Percentiles rank a stretch among this genome's conserved stretches.
Evolutionary conservation across 2,113 vertebrate species (phyloP).

Genomic region (Otis tarda): DNA sequence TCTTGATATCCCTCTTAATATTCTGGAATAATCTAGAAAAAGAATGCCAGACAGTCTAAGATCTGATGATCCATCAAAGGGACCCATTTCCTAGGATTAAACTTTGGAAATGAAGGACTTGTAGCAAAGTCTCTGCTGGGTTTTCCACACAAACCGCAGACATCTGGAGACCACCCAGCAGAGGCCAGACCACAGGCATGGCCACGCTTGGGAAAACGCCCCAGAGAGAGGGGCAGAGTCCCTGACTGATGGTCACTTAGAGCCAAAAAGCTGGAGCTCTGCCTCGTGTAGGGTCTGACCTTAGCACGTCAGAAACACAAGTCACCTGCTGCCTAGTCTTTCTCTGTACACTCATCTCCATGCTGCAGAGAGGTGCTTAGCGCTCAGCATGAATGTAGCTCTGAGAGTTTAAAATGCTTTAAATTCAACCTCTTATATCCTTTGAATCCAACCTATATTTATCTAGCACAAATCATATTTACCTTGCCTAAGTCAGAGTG

Average conservation of each 20-base stretch:
- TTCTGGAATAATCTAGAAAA: neutral
- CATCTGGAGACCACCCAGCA: neutral
- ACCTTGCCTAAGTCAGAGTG: neutral
- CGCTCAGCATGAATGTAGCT: neutral
- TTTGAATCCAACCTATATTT: neutral
- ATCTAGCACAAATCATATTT: neutral
- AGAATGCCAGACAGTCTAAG: no score
- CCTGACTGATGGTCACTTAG: fast-evolving
- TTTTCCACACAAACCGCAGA: neutral
- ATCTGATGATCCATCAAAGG: neutral
- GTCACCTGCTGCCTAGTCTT: neutral
- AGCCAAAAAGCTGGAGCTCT: neutral
- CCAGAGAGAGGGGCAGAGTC: neutral
- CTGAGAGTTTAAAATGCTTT: neutral
- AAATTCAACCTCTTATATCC: neutral
- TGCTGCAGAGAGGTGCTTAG: neutral
- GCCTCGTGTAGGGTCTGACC: neutral
- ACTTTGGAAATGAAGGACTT: neutral
- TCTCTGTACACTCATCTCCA: neutral
- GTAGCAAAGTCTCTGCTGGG: neutral
- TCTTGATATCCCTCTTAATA: neutral
- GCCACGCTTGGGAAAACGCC: neutral
- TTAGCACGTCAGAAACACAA: neutral
- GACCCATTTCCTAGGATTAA: fast-evolving
- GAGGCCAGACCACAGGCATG: neutral